These are phyloP conservation scores for Sinosuthora webbiana DNA, from an alignment of 2,113 vertebrate genomes.

Conservation along the genomic window DNA sequence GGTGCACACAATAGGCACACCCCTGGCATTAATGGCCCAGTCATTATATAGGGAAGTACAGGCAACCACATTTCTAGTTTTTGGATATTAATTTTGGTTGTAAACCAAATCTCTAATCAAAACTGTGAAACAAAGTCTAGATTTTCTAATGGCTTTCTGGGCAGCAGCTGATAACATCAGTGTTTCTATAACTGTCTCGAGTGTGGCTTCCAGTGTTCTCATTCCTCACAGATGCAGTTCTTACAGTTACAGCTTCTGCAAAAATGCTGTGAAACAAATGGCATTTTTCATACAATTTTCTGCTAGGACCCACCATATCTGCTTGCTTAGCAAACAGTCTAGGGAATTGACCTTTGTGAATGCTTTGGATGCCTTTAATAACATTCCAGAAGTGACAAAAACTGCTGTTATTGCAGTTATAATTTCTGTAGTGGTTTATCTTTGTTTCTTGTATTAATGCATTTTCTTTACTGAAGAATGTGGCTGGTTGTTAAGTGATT, in stretches of 20 bases:
- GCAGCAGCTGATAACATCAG: not conserved
- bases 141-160: not conserved
- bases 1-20: not conserved
- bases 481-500: not conserved
- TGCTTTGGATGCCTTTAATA: slow-evolving; percentile 34
- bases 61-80: not conserved
- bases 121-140: not conserved
- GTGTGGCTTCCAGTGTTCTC: not conserved
- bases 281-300: not conserved
- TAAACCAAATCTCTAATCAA: not conserved
- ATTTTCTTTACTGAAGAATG: not conserved
- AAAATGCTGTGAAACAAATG: not conserved
- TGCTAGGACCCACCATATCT: not conserved
- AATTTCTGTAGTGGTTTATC: not conserved
- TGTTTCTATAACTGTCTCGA: not conserved
- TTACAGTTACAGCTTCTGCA: not conserved
- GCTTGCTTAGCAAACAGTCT: not conserved
- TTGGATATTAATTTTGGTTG: not conserved
- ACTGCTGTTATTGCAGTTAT: not conserved
- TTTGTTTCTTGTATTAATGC: not conserved
- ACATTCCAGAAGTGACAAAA: slow-evolving; percentile 16
- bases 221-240: not conserved
- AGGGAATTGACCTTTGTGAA: slow-evolving; percentile 38
- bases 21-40: not conserved
- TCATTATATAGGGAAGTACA: not conserved